Conservation (phyloP, 2,113 vertebrate species). For the Prinia subflava region DNA sequence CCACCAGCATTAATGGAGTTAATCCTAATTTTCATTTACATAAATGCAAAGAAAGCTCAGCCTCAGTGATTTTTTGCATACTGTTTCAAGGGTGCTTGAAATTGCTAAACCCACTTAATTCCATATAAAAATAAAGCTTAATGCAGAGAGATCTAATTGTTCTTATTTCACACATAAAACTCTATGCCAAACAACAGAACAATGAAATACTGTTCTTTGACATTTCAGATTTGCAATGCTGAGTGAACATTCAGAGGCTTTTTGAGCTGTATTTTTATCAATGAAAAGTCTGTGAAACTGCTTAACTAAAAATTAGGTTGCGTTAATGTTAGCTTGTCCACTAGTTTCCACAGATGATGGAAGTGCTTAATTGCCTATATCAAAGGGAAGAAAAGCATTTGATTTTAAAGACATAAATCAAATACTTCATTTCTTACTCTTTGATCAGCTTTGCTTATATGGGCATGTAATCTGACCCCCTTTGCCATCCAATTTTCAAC, state of each 20-base stretch:
- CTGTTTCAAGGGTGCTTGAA: conserved; percentile 1
- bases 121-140: conserved; percentile 1
- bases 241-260: conserved; percentile 37
- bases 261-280: conserved; percentile 20
- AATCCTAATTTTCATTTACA: conserved; percentile 17
- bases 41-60: not conserved
- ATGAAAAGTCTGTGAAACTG: conserved; percentile 5
- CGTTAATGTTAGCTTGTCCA: conserved; percentile 17
- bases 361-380: not conserved
- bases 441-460: conserved; percentile 24
- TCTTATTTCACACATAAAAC: conserved; percentile 21
- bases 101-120: conserved; percentile 1
- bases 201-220: conserved; percentile 17
- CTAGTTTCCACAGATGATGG: conserved; percentile 10
- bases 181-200: conserved; percentile 12
- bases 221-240: conserved; percentile 27
- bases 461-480: not conserved
- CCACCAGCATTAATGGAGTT: conserved; percentile 16
- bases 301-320: conserved; percentile 44
- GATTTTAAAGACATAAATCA: not conserved
- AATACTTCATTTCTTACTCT: not conserved
- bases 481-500: not conserved
- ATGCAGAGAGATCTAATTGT: not conserved
- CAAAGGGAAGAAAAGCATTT: conserved; percentile 25
- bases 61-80: not conserved